These are phyloP conservation scores for Epinotia demarniana DNA, from an alignment of 2,888 invertebrate species.

Conservation along the genomic window DNA sequence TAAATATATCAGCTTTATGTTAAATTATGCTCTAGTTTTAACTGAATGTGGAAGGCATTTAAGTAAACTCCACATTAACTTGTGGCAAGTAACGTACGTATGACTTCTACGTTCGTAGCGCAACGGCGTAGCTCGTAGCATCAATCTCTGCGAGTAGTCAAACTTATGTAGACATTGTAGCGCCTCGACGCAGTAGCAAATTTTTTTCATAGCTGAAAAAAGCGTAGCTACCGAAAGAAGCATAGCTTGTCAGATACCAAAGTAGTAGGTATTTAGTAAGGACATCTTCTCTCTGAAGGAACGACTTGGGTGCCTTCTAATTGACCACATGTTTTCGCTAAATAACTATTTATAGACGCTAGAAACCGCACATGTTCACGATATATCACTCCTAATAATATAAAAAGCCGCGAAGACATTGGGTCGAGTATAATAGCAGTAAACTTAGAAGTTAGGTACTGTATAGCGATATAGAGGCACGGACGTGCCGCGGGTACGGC, in stretches of 20 bases:
- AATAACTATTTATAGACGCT: conserved; percentile 4
- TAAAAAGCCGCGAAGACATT: conserved; percentile 34
- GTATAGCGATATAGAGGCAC: conserved; percentile 37
- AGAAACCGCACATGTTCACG: not conserved
- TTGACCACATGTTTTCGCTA: not conserved
- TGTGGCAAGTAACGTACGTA: too few species aligned
- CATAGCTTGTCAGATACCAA: too few species aligned
- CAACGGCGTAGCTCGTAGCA: not conserved
- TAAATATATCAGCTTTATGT: too few species aligned
- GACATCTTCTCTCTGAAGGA: not conserved
- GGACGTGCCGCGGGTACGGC: conserved; percentile 43
- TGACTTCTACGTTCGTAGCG: too few species aligned
- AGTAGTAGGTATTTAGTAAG: not conserved
- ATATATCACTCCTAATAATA: conserved; percentile 18
- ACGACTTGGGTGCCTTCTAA: not conserved
- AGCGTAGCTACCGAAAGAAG: too few species aligned
- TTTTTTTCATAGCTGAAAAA: too few species aligned
- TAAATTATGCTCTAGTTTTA: too few species aligned
- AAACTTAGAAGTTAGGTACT: conserved; percentile 44
- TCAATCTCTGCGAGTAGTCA: not conserved
- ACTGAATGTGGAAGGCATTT: too few species aligned
- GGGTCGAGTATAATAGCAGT: conserved; percentile 42
- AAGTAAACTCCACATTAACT: too few species aligned
- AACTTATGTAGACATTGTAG: not conserved
- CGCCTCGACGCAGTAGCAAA: not conserved